Evolutionary conservation across 2,888 invertebrate species (phyloP).

Genomic region (Crematogaster levior): DNA sequence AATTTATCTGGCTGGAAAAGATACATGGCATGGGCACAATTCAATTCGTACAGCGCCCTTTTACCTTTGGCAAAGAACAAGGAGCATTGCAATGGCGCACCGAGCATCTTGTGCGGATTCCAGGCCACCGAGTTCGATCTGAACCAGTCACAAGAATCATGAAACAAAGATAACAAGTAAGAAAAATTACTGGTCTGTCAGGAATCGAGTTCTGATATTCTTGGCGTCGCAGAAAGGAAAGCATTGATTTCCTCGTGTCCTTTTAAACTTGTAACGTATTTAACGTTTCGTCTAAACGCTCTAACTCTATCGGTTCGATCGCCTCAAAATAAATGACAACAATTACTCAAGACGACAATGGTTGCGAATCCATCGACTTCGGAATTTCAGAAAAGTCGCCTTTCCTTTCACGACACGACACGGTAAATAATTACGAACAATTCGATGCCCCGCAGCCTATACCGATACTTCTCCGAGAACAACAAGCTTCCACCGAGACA

Average conservation of each 20-base stretch:
- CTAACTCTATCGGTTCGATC: neutral
- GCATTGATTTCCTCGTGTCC: neutral
- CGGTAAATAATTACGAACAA: slow-evolving; percentile 85
- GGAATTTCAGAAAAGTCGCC: neutral
- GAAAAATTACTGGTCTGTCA: neutral
- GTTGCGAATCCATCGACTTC: neutral
- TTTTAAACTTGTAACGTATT: neutral
- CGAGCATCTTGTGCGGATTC: slow-evolving; percentile 95
- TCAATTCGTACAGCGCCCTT: slow-evolving; percentile 89
- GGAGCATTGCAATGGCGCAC: slow-evolving; percentile 93
- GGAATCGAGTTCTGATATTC: neutral
- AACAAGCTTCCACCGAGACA: slow-evolving; percentile 93
- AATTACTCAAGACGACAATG: neutral
- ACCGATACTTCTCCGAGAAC: slow-evolving; percentile 89
- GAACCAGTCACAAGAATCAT: slow-evolving; percentile 63
- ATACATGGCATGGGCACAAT: slow-evolving; percentile 91
- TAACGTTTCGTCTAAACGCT: neutral
- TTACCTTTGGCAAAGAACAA: slow-evolving; percentile 89
- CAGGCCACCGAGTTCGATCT: slow-evolving; percentile 92
- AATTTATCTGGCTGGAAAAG: slow-evolving; percentile 95
- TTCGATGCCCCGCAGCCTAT: slow-evolving; percentile 89
- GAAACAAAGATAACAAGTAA: neutral
- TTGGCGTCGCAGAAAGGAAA: slow-evolving; percentile 14
- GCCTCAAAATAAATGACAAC: neutral
- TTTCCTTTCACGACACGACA: neutral